These are phyloP conservation scores for Melospiza melodia DNA, from an alignment of 2,113 vertebrate species.

Conservation along the genomic window DNA sequence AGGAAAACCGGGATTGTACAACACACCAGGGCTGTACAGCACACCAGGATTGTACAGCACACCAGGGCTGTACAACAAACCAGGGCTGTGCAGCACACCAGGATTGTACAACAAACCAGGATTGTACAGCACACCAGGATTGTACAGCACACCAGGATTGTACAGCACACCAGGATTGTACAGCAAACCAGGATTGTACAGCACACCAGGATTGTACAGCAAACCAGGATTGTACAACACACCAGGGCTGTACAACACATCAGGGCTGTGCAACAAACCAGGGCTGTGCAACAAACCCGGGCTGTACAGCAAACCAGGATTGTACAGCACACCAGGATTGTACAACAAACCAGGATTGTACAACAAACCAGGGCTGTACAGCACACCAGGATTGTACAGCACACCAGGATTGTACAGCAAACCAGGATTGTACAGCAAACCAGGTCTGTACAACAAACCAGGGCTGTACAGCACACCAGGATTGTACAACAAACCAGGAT, in stretches of 20 bases:
- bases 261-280: not conserved
- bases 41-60: not conserved
- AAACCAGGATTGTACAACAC: no score
- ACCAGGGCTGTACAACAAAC: no score
- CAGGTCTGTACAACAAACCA: not conserved
- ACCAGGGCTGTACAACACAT: not conserved
- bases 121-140: fast-evolving
- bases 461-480: not conserved
- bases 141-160: no score
- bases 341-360: not conserved
- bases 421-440: no score
- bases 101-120: fast-evolving
- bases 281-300: no score
- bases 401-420: not conserved
- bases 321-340: not conserved
- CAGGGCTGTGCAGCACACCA: no score
- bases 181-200: no score
- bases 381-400: not conserved
- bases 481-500: no score
- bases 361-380: not conserved
- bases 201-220: no score
- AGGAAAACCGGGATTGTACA: not conserved
- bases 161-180: no score
- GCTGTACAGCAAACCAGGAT: no score
- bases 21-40: no score